A percentile compares a stretch with the other conserved stretches of the same genome.
Conservation (phyloP, 2,113 vertebrate species). For the Gallinago jamesoni region DNA sequence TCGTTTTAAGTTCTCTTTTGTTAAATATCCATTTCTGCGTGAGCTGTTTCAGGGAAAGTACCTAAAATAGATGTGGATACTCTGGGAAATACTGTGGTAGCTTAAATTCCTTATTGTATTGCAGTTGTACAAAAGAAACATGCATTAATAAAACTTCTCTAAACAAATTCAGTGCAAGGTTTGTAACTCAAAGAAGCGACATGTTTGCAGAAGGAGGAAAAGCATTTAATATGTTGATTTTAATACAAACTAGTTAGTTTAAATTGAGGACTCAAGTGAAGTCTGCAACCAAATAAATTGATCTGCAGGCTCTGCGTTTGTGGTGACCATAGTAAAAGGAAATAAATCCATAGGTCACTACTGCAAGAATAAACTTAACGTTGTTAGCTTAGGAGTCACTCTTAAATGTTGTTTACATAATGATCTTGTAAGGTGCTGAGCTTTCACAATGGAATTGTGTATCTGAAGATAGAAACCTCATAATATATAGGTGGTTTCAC, state of each 20-base stretch:
- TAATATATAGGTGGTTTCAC: background rate
- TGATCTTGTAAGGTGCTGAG: background rate
- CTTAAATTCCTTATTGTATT: background rate
- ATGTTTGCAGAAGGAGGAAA: background rate
- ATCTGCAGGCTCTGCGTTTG: background rate
- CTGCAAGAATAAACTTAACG: background rate
- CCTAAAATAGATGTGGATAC: background rate
- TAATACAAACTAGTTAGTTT: background rate
- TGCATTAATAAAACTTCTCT: background rate
- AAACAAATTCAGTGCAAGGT: background rate
- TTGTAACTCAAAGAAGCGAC: background rate
- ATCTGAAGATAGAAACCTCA: background rate
- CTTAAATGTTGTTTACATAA: background rate
- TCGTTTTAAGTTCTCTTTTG: fast-evolving
- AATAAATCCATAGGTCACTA: background rate
- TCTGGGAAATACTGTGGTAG: background rate
- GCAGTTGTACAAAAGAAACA: background rate
- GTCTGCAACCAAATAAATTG: background rate
- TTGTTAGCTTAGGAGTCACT: background rate
- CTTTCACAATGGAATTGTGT: background rate
- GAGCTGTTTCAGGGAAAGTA: background rate
- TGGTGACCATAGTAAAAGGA: background rate
- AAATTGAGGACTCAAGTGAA: background rate
- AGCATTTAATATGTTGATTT: background rate
- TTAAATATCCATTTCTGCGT: background rate